Conservation (phyloP, 2,113 vertebrate genomes). For the Epinephelus lanceolatus region DNA sequence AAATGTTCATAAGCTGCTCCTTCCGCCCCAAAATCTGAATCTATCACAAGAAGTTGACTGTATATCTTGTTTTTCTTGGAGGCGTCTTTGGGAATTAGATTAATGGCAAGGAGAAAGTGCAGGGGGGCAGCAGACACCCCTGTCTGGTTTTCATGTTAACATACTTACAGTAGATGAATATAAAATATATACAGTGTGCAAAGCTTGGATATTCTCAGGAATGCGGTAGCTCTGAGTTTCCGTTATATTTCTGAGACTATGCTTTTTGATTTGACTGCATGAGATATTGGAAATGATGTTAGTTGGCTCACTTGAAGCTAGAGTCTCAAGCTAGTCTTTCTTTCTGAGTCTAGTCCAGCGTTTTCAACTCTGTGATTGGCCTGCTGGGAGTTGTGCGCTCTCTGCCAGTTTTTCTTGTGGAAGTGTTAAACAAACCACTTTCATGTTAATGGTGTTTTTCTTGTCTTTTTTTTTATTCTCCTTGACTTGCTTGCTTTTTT, state of each 20-base stretch:
- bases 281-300: background rate
- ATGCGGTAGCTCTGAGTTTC: background rate
- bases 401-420: slow-evolving; percentile 20
- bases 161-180: slow-evolving; percentile 6
- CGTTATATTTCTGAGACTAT: background rate
- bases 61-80: slow-evolving; percentile 21
- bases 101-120: background rate
- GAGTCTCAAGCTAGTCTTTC: background rate
- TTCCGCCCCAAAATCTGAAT: background rate
- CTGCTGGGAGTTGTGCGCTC: background rate
- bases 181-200: background rate
- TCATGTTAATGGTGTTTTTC: slow-evolving; percentile 20
- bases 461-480: background rate
- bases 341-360: background rate
- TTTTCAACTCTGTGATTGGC: background rate
- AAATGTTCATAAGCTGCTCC: slow-evolving; percentile 19
- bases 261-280: background rate
- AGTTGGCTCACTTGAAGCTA: background rate
- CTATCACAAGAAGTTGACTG: background rate
- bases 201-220: background rate
- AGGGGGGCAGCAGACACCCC: background rate
- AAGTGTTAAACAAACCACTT: slow-evolving; percentile 7
- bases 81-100: background rate
- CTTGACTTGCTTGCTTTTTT: slow-evolving; percentile 5
- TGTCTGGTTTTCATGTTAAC: slow-evolving; percentile 16